A percentile compares a stretch with the other conserved stretches of the same genome.
Evolutionary conservation across 2,888 invertebrate species (phyloP).

Genomic region (Pristionchus maxplancki): DNA sequence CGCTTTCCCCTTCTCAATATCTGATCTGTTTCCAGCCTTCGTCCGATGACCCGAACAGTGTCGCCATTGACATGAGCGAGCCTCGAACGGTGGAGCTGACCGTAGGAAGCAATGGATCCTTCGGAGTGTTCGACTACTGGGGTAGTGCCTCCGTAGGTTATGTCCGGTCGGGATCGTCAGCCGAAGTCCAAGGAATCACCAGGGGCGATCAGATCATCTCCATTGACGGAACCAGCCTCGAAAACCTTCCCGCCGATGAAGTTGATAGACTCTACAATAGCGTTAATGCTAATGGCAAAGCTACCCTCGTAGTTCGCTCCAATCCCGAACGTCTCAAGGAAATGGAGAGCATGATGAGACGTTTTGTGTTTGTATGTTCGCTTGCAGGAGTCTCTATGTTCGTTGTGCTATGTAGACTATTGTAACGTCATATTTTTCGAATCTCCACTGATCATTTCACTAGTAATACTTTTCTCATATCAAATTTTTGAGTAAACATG

Average conservation of each 20-base stretch:
- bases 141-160: not conserved
- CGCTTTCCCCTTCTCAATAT: too few relatives aligned
- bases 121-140: not conserved
- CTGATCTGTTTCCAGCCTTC: too few relatives aligned
- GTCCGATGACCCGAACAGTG: too few relatives aligned
- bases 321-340: not conserved
- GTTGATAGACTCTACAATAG: not conserved
- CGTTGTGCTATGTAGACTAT: not conserved
- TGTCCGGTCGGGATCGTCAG: not conserved
- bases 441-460: too few relatives aligned
- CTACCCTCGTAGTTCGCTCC: not conserved
- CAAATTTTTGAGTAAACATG: too few relatives aligned
- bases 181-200: not conserved
- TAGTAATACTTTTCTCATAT: too few relatives aligned
- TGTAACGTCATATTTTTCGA: not conserved
- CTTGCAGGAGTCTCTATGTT: not conserved
- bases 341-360: not conserved
- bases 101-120: not conserved
- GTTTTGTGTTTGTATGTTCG: not conserved
- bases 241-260: not conserved
- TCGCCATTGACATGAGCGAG: not conserved
- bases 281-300: not conserved
- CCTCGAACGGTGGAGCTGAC: not conserved
- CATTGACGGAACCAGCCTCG: not conserved
- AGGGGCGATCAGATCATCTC: not conserved